phyloP scores from a whole-genome alignment of 2,797 vertebrate species.

The Otus scops region DNA sequence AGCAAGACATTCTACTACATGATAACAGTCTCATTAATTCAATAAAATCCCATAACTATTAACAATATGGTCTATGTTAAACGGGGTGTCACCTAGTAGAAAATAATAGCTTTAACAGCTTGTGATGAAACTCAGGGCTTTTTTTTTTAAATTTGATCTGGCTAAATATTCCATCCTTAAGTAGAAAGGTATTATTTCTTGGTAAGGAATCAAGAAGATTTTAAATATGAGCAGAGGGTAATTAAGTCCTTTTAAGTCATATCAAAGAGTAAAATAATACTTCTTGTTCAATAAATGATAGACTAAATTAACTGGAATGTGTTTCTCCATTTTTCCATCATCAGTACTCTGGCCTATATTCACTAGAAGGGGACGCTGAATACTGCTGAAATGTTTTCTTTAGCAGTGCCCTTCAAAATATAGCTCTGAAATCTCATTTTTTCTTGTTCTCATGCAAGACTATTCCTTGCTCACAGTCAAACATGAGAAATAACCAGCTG shows the following conservation, averaged over 20 bases:
- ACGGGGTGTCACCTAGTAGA: slow-evolving; percentile 85
- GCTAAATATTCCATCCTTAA: slow-evolving; percentile 75
- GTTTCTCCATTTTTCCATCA: slow-evolving; percentile 25
- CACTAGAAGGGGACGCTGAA: not conserved
- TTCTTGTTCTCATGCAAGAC: not conserved
- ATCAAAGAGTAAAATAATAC: slow-evolving; percentile 62
- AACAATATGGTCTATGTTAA: slow-evolving; percentile 88
- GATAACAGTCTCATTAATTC: slow-evolving; percentile 88
- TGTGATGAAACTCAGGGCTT: slow-evolving; percentile 77
- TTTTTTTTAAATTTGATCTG: slow-evolving; percentile 72
- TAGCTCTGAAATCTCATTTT: not conserved
- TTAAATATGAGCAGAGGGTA: slow-evolving; percentile 67
- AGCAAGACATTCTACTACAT: slow-evolving; percentile 86
- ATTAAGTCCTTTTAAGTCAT: slow-evolving; percentile 70
- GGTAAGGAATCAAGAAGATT: slow-evolving; percentile 70
- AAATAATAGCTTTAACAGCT: slow-evolving; percentile 88
- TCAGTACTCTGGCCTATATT: not conserved
- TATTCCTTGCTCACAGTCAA: not conserved
- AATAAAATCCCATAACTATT: slow-evolving; percentile 88
- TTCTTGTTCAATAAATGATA: slow-evolving; percentile 65
- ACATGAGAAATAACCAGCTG: not conserved
- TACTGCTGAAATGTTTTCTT: not conserved
- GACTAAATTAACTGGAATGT: slow-evolving; percentile 49
- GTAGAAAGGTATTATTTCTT: slow-evolving; percentile 74
- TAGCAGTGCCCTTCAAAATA: not conserved